A percentile compares a stretch with the other conserved stretches of the same genome.
These are phyloP conservation scores for Atrina japonica DNA, from an alignment of 2,888 invertebrate species.

Conservation along the genomic window DNA sequence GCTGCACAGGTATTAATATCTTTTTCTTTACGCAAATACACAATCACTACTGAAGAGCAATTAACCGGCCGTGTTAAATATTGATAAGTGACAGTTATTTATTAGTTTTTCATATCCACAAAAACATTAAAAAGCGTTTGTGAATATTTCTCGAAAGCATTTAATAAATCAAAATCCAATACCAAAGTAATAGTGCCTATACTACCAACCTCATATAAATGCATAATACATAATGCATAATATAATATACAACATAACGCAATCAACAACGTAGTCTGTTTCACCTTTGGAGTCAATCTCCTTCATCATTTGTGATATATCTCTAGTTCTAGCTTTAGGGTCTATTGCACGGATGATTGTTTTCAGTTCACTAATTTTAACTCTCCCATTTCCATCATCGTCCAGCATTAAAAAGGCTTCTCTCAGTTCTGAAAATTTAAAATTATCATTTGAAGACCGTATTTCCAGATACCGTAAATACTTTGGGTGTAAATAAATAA, in stretches of 20 bases:
- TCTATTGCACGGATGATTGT: slow-evolving; percentile 3
- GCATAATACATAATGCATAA: neutral
- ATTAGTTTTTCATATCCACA: too few relatives aligned
- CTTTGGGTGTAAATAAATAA: neutral
- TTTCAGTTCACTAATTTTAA: neutral
- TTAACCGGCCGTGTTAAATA: too few relatives aligned
- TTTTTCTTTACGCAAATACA: too few relatives aligned
- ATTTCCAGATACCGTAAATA: too few relatives aligned
- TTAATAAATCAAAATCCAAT: too few relatives aligned
- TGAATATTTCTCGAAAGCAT: too few relatives aligned
- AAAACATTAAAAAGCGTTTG: too few relatives aligned
- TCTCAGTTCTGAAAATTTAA: slow-evolving; percentile 16
- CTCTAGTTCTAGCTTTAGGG: slow-evolving; percentile 8
- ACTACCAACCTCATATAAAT: neutral
- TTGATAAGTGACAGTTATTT: too few relatives aligned
- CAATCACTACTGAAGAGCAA: too few relatives aligned
- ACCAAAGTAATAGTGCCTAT: too few relatives aligned
- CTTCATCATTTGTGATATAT: slow-evolving; percentile 13
- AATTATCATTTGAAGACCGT: too few relatives aligned
- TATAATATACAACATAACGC: neutral
- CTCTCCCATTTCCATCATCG: neutral
- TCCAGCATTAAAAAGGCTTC: slow-evolving; percentile 22
- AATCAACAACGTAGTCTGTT: neutral
- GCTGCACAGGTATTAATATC: too few relatives aligned
- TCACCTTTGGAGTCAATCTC: slow-evolving; percentile 11